Evolutionary conservation across 2,797 vertebrate species (phyloP).

Genomic region (Chelon labrosus): DNA sequence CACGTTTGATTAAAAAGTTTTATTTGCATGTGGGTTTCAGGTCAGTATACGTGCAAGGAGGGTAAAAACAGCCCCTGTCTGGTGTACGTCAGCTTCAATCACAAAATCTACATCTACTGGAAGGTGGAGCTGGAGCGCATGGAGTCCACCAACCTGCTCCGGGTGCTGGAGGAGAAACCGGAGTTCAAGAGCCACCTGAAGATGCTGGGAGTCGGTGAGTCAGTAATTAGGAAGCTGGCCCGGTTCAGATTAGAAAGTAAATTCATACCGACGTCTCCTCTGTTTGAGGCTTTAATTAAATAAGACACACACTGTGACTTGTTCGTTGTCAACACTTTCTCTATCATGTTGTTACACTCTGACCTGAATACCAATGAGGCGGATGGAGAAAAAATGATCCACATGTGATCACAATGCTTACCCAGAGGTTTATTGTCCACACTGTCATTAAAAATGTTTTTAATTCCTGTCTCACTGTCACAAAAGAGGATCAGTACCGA

Average conservation of each 20-base stretch:
- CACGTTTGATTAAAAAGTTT: not conserved
- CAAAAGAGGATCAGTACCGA: too few species aligned
- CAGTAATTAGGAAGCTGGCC: not conserved
- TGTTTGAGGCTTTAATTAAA: conserved; percentile 26
- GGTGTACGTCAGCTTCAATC: conserved; percentile 96
- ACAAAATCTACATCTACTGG: conserved; percentile 99
- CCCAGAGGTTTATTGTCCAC: not conserved
- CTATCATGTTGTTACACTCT: not conserved
- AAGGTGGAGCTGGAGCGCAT: conserved; percentile 95
- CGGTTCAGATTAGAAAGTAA: not conserved
- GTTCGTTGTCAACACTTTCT: conserved; percentile 9
- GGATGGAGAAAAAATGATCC: conserved; percentile 7
- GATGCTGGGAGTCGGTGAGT: conserved; percentile 90
- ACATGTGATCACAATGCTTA: conserved; percentile 1
- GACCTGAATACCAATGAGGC: conserved; percentile 44
- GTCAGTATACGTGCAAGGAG: conserved; percentile 95
- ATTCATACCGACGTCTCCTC: not conserved
- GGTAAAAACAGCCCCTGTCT: conserved; percentile 94
- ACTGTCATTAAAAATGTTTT: not conserved
- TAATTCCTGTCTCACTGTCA: too few species aligned
- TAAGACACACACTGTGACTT: conserved; percentile 8
- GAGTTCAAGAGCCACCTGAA: conserved; percentile 85
- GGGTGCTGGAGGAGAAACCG: conserved; percentile 88
- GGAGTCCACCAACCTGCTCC: conserved; percentile 94
- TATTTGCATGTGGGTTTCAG: conserved; percentile 71